Conservation (phyloP, 35 echinoderm and acorn worm species). For the Diadema setosum region DNA sequence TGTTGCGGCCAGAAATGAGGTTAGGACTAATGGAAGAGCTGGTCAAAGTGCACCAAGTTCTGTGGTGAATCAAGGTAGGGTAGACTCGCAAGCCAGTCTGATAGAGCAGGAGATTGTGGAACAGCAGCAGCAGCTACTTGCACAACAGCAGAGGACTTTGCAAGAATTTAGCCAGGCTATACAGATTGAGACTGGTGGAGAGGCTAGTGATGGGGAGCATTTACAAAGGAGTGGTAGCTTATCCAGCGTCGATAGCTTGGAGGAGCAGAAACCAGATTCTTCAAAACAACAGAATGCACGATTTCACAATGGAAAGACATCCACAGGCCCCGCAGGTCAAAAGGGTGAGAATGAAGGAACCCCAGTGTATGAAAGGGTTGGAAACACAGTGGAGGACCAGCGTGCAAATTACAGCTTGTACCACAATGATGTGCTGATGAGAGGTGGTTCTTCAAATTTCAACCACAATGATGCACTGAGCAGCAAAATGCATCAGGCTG, state of each 20-base stretch:
- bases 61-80: not conserved
- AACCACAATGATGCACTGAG: no score
- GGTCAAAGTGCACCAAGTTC: not conserved
- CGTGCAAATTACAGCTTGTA: not conserved
- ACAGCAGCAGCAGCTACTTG: conserved; percentile 69
- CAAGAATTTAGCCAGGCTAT: conserved; percentile 80
- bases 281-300: no score
- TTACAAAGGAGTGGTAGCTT: conserved; percentile 58
- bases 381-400: conserved; percentile 62
- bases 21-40: not conserved
- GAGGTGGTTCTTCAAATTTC: no score
- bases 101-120: conserved; percentile 42
- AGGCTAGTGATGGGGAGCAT: not conserved
- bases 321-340: no score
- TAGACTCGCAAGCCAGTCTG: not conserved
- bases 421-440: not conserved
- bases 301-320: no score
- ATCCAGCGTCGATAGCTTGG: conserved; percentile 85
- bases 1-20: not conserved
- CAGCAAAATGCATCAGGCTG: no score
- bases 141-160: conserved; percentile 81
- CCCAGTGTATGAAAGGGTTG: no score
- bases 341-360: no score
- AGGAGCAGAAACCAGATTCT: conserved; percentile 24
- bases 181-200: conserved; percentile 39